Percentiles rank a stretch among this genome's conserved stretches.
These are phyloP conservation scores for Lates japonicus DNA, from an alignment of 2,797 vertebrate species.

Conservation along the genomic window DNA sequence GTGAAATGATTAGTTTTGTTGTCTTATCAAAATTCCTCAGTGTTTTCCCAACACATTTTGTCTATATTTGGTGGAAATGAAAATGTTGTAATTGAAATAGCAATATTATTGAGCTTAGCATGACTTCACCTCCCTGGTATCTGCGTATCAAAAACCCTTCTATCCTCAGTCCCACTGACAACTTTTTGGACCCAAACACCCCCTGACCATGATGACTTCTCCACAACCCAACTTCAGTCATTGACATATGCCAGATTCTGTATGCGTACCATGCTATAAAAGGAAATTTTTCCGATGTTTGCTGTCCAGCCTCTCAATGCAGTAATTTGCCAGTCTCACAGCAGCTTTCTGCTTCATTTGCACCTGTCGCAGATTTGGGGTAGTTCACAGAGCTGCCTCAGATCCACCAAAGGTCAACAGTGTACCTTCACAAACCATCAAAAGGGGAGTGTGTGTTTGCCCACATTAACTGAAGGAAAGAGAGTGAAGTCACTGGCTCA, in stretches of 20 bases:
- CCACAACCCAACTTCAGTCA: conserved; percentile 59
- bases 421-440: conserved; percentile 43
- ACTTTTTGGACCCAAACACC: conserved; percentile 59
- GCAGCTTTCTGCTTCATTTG: conserved; percentile 70
- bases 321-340: conserved; percentile 50
- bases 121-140: conserved; percentile 75
- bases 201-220: conserved; percentile 71
- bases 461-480: conserved; percentile 11
- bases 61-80: conserved; percentile 73
- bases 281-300: conserved; percentile 71
- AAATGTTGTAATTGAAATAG: conserved; percentile 68
- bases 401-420: conserved; percentile 53
- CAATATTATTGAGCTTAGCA: conserved; percentile 56
- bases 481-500: conserved; percentile 40
- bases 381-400: conserved; percentile 45
- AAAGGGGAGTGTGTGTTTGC: conserved; percentile 36
- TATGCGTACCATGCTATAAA: conserved; percentile 73
- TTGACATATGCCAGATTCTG: conserved; percentile 69
- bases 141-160: conserved; percentile 64
- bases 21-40: conserved; percentile 64
- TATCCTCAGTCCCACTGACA: conserved; percentile 63
- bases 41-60: conserved; percentile 55
- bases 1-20: conserved; percentile 46
- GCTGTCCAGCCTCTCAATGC: conserved; percentile 37
- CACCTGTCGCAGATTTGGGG: conserved; percentile 62